Conservation (phyloP, 2,888 invertebrate genomes). For the Cryptosula pallasiana region DNA sequence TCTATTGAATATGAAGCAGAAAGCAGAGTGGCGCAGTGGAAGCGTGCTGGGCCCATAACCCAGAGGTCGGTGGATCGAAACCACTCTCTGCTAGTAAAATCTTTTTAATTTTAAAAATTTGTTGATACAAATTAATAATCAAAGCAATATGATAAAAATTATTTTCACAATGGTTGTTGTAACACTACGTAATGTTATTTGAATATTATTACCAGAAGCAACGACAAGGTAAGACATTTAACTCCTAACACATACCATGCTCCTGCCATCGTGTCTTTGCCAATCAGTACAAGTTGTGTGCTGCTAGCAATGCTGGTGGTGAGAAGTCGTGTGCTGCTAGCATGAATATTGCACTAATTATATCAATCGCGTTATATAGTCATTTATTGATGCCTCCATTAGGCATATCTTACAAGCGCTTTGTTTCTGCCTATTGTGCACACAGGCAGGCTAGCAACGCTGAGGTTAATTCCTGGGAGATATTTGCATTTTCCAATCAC, state of each 20-base stretch:
- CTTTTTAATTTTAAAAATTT: no score
- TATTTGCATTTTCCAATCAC: no score
- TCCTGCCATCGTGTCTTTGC: slow-evolving; percentile 5
- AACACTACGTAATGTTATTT: no score
- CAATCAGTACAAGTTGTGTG: not conserved
- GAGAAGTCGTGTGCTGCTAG: not conserved
- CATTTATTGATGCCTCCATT: not conserved
- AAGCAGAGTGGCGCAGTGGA: no score
- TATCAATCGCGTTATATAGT: not conserved
- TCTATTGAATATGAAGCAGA: no score
- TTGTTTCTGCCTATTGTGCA: not conserved
- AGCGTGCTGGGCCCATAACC: no score
- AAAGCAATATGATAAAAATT: no score
- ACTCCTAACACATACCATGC: slow-evolving; percentile 17
- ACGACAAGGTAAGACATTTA: not conserved
- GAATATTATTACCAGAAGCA: no score
- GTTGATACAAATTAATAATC: no score
- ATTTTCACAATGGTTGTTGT: no score
- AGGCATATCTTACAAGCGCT: not conserved
- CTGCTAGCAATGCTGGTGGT: not conserved
- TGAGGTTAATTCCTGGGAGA: not conserved
- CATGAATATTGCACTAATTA: not conserved
- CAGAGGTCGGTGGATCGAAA: no score
- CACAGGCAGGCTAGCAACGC: not conserved
- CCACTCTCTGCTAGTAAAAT: no score